Conservation (phyloP, 30 jellyfish, hydroid and myxozoan genomes). For the Turritopsis dohrnii region DNA sequence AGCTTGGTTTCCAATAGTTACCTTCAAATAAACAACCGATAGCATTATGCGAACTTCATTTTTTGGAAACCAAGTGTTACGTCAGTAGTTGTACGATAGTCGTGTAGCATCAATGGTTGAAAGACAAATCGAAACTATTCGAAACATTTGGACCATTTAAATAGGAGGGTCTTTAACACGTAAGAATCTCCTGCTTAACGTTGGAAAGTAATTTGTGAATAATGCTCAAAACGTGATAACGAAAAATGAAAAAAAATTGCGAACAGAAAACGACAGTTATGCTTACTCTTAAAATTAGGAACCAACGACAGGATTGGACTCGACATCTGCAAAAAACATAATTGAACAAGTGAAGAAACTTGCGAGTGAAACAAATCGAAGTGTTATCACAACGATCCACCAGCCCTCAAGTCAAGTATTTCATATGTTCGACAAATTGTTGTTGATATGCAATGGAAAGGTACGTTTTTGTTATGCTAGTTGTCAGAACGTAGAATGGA, state of each 20-base stretch:
- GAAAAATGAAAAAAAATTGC: neutral
- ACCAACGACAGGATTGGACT: slow-evolving; percentile 60
- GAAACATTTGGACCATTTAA: no score
- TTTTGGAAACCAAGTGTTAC: no score
- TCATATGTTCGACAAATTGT: slow-evolving; percentile 51
- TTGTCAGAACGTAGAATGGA: no score
- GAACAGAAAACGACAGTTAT: neutral
- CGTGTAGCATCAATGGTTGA: no score
- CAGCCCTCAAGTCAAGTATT: slow-evolving; percentile 62
- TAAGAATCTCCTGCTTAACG: no score
- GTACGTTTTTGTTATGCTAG: slow-evolving; percentile 11
- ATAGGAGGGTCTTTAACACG: no score
- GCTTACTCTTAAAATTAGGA: slow-evolving; percentile 12
- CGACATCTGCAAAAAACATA: slow-evolving; percentile 41
- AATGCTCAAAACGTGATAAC: neutral
- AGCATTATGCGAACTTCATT: no score
- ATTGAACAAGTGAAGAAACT: slow-evolving; percentile 27
- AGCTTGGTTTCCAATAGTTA: no score
- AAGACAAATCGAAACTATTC: no score
- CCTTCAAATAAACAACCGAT: no score
- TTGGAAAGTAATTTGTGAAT: no score
- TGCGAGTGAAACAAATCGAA: slow-evolving; percentile 32
- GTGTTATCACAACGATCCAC: slow-evolving; percentile 46
- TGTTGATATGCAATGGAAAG: slow-evolving; percentile 42
- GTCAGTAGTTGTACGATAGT: no score